Percentiles rank a stretch among this genome's conserved stretches.
These are phyloP conservation scores for Numenius phaeopus DNA, from an alignment of 2,797 vertebrate genomes.

Conservation along the genomic window DNA sequence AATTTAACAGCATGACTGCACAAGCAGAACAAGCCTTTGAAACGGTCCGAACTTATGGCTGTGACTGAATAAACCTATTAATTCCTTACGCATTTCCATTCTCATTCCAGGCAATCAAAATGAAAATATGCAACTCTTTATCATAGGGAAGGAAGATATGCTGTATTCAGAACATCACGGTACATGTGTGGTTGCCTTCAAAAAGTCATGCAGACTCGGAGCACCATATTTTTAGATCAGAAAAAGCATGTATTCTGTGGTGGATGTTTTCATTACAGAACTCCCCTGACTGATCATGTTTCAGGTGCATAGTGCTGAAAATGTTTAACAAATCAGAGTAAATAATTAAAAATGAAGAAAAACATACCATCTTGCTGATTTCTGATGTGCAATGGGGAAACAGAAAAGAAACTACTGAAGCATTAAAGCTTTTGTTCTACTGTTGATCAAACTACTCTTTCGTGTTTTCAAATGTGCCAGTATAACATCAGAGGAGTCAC, in stretches of 20 bases:
- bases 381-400: constrained; percentile 23
- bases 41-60: constrained; percentile 16
- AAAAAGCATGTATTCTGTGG: not conserved
- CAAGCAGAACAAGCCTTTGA: constrained; percentile 66
- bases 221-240: not conserved
- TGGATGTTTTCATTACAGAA: constrained; percentile 38
- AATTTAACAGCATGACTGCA: constrained; percentile 67
- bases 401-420: not conserved
- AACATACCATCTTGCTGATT: constrained; percentile 30
- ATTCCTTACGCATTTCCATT: constrained; percentile 49
- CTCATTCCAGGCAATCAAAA: constrained; percentile 55
- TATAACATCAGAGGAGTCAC: not conserved
- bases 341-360: constrained; percentile 61
- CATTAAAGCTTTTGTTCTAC: not conserved
- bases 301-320: constrained; percentile 27
- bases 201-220: not conserved
- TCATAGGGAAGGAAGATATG: not conserved
- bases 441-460: not conserved
- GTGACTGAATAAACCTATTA: constrained; percentile 69
- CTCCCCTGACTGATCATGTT: not conserved
- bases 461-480: not conserved
- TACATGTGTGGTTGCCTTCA: not conserved
- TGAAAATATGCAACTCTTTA: not conserved
- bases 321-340: constrained; percentile 24
- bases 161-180: not conserved